Evolutionary conservation across 1,140 invertebrate genomes (phyloP).

Genomic region (Zophobas atratus): DNA sequence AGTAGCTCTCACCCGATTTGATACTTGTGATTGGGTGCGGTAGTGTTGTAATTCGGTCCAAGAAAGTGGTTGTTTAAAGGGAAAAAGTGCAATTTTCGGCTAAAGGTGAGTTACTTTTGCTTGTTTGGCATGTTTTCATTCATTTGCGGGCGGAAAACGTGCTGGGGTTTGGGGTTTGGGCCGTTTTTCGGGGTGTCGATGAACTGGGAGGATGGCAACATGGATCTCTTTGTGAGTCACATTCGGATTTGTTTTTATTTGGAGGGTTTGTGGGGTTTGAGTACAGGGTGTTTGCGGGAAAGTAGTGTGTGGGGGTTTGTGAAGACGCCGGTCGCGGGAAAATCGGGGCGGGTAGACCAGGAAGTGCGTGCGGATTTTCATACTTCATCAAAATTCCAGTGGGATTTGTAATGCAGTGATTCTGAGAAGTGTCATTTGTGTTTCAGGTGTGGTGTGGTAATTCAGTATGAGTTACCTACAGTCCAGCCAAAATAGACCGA

Average conservation of each 20-base stretch:
- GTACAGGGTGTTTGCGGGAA: too few relatives aligned
- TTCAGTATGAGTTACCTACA: constrained; percentile 84
- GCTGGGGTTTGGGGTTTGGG: not conserved
- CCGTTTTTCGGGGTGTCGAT: constrained; percentile 51
- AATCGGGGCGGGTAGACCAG: too few relatives aligned
- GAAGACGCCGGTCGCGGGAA: too few relatives aligned
- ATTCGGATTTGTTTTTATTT: constrained; percentile 19
- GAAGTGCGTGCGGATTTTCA: too few relatives aligned
- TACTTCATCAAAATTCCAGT: constrained; percentile 1
- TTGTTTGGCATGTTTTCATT: constrained; percentile 14
- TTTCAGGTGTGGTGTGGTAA: constrained; percentile 64
- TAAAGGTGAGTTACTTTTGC: constrained; percentile 49
- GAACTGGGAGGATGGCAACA: constrained; percentile 51
- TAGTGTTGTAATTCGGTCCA: constrained; percentile 45
- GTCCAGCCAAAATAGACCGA: constrained; percentile 81
- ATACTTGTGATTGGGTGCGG: constrained; percentile 55
- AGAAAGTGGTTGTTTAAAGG: constrained; percentile 43
- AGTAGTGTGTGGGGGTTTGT: too few relatives aligned
- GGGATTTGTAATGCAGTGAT: constrained; percentile 29
- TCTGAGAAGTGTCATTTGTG: constrained; percentile 10
- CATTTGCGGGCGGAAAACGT: not conserved
- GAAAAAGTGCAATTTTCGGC: constrained; percentile 54
- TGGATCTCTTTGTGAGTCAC: constrained; percentile 35
- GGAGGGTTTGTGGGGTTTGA: constrained; percentile 1
- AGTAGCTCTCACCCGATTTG: constrained; percentile 9